Base-by-base conservation (phyloP, 2,797 vertebrate genomes). In the Erpetoichthys calabaricus region DNA sequence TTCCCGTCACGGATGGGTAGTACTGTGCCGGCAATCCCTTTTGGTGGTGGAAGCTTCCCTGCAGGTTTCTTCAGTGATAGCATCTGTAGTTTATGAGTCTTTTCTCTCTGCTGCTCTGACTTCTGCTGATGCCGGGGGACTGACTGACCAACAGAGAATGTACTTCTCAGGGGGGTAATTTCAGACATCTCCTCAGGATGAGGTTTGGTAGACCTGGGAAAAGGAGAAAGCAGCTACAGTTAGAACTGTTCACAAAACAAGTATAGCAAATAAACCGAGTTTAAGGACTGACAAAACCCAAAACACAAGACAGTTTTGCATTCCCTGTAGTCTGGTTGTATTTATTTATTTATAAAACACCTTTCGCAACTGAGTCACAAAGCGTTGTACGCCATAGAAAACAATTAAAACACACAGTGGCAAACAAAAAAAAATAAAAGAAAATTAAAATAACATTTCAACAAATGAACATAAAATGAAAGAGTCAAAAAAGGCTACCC, bases 11-110 rank as follows among this genome's bases (percentile, higher is more conserved):
- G 8, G 42, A 59, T 49, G 8, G 6, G 25, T 25, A 61, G 57
- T 56, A 57, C 47, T 43, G 50, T 65, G 58, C 64, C 58, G 4
- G 25, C 62, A 8, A 60, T 56, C 56, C 44, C 10, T 3, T 42
- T 5, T 5, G 55, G 49, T 62, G 62, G 56, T 44, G 62, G 45
- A 6, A 47, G 56, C 7, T 57, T 45, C 10, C 62, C 60, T 49
- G 59, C 60, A 25, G 25, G 25, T 8, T 54, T 60, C 50, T 61
- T 62, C 55, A 56, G 59, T 7, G 8, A 53, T 52, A 65, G 49
- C 10, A 45, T 60, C 49, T 44, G 60, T 42, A 57, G 51, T 59
- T 52, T 60, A 4, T 55, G 49, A 3, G 45, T 49, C 44, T 43
- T 52, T 47, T 42, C 4, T 7, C 42, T 47, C 42, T 53, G 45